Evolutionary conservation across 2,888 invertebrate genomes (phyloP), one percentile per base, ranked within the genome.

Genomic region (Platerodrilus igneus): DNA sequence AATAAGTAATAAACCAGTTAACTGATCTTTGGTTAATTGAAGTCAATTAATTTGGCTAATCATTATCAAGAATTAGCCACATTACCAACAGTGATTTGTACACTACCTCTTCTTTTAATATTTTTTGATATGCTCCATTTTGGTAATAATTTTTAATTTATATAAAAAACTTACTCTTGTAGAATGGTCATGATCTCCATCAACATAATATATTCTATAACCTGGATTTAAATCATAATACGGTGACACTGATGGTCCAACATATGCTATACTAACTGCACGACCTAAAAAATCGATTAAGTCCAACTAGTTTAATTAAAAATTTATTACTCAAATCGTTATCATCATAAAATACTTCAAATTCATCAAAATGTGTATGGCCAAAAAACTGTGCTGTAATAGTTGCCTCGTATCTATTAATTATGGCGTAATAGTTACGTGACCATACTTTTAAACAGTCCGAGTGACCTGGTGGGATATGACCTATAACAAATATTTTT

Each of bases 381-480:
- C 94, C 95, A 57, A 86, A 87, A 68, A 94, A 94, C 66, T 94
- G 94, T 2, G 90, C 87, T 1, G 85, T 81, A 39, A 94, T 88
- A 0, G 89, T 94, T 15, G 83, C 78, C 66, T 93, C 92, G 63
- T 90, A 95, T 56, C 92, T 76, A 53, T 87, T 86, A 34, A 92
- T 79, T 37, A 92, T 90, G 27, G 83, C 82, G 59, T 92, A 91
- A 64, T 89, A 92, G 68, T 96, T 96, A 50, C 91, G 79, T 3
- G 94, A 93, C 93, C 95, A 97, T 3, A 93, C 86, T 71, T 92
- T 91, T 19, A 95, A 69, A 59, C 95, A 95, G 64, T 93, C 93
- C 0, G 86, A 83, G 60, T 89, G 88, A 2, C 95, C 94, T 0
- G 96, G 95, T 0, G 94, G 94, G 55, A 96, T 94, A 63, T 97